Percentiles rank a stretch among this genome's conserved stretches.
Evolutionary conservation across 92 coral and sea anemone genomes (phyloP).

Genomic region (Pocillopora grandis): DNA sequence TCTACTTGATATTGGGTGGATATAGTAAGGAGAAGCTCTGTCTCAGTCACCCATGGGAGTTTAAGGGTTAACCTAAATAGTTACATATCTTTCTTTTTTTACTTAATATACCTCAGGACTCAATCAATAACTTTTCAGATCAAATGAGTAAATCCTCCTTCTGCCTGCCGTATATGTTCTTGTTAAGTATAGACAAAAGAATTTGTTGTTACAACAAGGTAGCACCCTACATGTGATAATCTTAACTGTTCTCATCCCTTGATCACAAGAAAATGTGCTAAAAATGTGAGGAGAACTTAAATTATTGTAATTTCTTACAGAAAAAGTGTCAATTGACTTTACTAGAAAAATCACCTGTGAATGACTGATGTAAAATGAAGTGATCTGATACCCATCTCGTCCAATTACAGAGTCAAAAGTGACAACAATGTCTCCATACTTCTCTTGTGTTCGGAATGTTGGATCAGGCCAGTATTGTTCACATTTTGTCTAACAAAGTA

Average conservation of each 20-base stretch:
- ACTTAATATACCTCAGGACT: no score
- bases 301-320: no score
- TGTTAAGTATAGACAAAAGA: no score
- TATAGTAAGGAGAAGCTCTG: no score
- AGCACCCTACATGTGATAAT: background rate
- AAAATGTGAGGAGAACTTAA: background rate
- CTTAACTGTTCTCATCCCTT: background rate
- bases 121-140: no score
- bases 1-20: no score
- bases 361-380: conserved; percentile 82
- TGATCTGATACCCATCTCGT: conserved; percentile 90
- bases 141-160: no score
- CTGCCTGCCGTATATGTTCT: no score
- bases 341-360: conserved; percentile 61
- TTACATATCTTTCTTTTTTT: no score
- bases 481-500: conserved; percentile 73
- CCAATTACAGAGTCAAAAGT: conserved; percentile 94
- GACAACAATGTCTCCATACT: conserved; percentile 90
- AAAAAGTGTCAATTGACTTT: background rate
- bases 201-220: background rate
- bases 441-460: conserved; percentile 89
- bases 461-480: conserved; percentile 96
- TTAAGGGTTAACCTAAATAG: no score
- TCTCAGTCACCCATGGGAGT: no score
- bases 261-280: background rate